Base-by-base conservation (phyloP, 1,140 invertebrate species). In the Rhizoglyphus robini region DNA sequence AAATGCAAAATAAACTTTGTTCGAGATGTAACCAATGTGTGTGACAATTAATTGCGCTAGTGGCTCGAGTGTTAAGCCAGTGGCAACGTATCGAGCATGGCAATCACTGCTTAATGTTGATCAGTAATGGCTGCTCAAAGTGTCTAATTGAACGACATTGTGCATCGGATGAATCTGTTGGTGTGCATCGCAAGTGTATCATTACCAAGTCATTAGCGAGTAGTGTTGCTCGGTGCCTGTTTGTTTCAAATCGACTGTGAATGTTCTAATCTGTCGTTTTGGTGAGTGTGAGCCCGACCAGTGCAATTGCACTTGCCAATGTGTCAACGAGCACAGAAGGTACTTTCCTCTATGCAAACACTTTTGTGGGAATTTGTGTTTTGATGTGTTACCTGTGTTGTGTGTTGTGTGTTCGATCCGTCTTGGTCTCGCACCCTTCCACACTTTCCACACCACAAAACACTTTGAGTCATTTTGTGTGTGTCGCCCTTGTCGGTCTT, bases 171-270 rank as follows among this genome's bases (percentile, higher is more conserved):
- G 5, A 8, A 54, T 54, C 51, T 54, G 51, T 54, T 54, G 51
- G 51, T 54, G 31, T 41, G 18, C n/a, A n/a, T n/a, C n/a, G n/a
- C 36, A n/a, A n/a, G n/a, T n/a, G n/a, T 8, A 54, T 54, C n/a
- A n/a, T n/a, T n/a, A n/a, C n/a, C n/a, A n/a, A n/a, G n/a, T n/a
- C 51, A 54, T 54, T 54, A 54, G 51, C 23, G 20, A 54, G 51
- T 54, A 23, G 23, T 46, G 41, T 23, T 46, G 41, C 41, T 46
- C n/a, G n/a, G n/a, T n/a, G n/a, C n/a, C n/a, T n/a, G n/a, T n/a
- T n/a, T n/a, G n/a, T 25, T 32, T 15, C 23, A 54, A 54, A 54
- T 32, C 8, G 31, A 32, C 8, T n/a, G n/a, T n/a, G n/a, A n/a
- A n/a, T n/a, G n/a, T n/a, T n/a, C n/a, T n/a, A n/a, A n/a, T n/a